Evolutionary conservation across 2,888 invertebrate genomes (phyloP).

Genomic region (Netelia virgata): DNA sequence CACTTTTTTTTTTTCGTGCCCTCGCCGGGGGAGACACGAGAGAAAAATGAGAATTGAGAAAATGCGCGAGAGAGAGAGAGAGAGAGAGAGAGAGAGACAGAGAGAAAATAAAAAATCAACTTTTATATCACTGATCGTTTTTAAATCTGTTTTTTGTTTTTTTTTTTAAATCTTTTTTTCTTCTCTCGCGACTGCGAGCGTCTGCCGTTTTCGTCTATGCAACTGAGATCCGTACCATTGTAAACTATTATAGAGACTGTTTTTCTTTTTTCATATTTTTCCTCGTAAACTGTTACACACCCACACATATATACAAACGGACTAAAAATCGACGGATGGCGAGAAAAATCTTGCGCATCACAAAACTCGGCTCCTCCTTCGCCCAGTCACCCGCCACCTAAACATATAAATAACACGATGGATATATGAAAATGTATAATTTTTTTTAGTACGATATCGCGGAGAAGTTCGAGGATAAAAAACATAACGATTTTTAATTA

Average conservation of each 20-base stretch:
- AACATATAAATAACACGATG: constrained; percentile 19
- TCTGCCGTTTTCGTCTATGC: too few relatives aligned
- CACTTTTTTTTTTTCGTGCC: background rate
- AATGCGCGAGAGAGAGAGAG: background rate
- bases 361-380: constrained; percentile 51
- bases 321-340: constrained; percentile 33
- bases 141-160: background rate
- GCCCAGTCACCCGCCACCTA: constrained; percentile 33
- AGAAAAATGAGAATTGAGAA: constrained; percentile 45
- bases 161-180: background rate
- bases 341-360: constrained; percentile 5
- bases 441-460: constrained; percentile 63
- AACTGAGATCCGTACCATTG: too few relatives aligned
- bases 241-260: too few relatives aligned
- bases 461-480: constrained; percentile 49
- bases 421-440: constrained; percentile 56
- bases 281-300: background rate
- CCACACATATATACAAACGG: background rate
- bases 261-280: background rate
- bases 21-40: constrained; percentile 44
- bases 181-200: constrained; percentile 15
- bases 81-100: constrained; percentile 46
- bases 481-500: constrained; percentile 66
- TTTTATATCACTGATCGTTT: constrained; percentile 23
- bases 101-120: constrained; percentile 60